Base-by-base conservation (phyloP, 2,113 vertebrate genomes). In the Neodontobutis hainanensis region DNA sequence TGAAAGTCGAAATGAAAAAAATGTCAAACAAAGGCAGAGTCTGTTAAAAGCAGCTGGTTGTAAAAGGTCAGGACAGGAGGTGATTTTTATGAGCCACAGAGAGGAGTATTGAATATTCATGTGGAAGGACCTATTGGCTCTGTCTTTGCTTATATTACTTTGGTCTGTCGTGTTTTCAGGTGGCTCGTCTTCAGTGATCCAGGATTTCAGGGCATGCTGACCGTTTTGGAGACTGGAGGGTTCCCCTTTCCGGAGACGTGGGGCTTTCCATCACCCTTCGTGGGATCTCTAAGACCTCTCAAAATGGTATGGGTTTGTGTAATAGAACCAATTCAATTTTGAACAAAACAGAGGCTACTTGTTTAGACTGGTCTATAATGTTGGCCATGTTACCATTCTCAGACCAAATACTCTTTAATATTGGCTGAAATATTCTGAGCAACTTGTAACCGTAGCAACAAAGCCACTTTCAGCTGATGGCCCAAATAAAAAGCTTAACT, bases 171-270 rank as follows among this genome's bases (percentile, higher is more conserved):
- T 40, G 52, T 15, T 16, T 52, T 6, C 62, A 98, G 97, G 69
- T 98, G 97, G 97, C 74, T 97, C 62, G 86, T 98, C 75, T 98
- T 94, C 84, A 95, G 96, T 89, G 95, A 98, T 51, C 93, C 95
- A 10, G 94, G 93, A 38, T 97, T 95, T 75, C 91, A 95, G 73
- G 96, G 97, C 38, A 70, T 94, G 34, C 81, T 96, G 34, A 90
- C 93, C 46, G 91, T 98, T 73, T 78, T 98, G 84, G 95, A 97
- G 69, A 83, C 85, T 5, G 96, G 96, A 38, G 93, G 91, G 78
- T 98, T 97, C 81, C 94, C 96, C 11, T 85, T 93, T 53, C 89
- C 95, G 15, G 92, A 95, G n/a, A 84, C 93, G 70, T 98, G 96
- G 96, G 92, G 94, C 46, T 96, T 95, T 51, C 81, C 91, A 2